Evolutionary conservation across 1,140 invertebrate species (phyloP).

Genomic region (Drosophila pachea): DNA sequence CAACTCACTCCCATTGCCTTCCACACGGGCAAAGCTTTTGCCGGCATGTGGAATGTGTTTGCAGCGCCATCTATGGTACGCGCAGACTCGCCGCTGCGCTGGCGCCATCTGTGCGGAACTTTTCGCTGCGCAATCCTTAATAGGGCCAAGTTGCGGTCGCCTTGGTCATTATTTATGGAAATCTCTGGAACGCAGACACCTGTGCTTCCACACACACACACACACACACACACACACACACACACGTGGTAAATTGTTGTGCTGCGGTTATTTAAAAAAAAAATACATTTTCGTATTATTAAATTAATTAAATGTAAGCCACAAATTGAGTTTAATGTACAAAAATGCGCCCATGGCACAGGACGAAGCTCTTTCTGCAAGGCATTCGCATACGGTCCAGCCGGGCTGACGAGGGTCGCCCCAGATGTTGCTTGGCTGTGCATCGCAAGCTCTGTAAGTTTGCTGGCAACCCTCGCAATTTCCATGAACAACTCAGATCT

Average conservation of each 20-base stretch:
- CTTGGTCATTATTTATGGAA: conserved; percentile 30
- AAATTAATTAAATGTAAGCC: conserved; percentile 75
- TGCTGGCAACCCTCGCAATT: conserved; percentile 15
- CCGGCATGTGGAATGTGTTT: conserved; percentile 52
- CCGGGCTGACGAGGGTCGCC: conserved; percentile 16
- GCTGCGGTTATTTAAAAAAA: conserved; percentile 49
- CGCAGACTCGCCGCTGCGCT: not conserved
- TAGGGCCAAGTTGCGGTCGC: conserved; percentile 10
- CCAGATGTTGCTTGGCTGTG: conserved; percentile 14
- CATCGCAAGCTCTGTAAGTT: not conserved
- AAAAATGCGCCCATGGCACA: conserved; percentile 62
- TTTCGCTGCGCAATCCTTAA: conserved; percentile 15
- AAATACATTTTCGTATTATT: conserved; percentile 61
- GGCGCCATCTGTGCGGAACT: conserved; percentile 54
- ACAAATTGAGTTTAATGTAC: conserved; percentile 74
- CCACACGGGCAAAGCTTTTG: conserved; percentile 45
- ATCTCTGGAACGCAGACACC: conserved; percentile 8
- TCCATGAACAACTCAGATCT: conserved; percentile 35
- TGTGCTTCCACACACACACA: not conserved
- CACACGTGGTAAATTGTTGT: conserved; percentile 32
- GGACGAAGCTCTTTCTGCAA: conserved; percentile 26
- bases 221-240: not conserved
- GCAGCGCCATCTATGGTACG: conserved; percentile 35
- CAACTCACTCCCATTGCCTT: conserved; percentile 7
- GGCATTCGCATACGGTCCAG: conserved; percentile 25